A percentile compares a stretch with the other conserved stretches of the same genome.
Evolutionary conservation across 2,888 invertebrate species (phyloP).

Genomic region (Nowickia ferox): DNA sequence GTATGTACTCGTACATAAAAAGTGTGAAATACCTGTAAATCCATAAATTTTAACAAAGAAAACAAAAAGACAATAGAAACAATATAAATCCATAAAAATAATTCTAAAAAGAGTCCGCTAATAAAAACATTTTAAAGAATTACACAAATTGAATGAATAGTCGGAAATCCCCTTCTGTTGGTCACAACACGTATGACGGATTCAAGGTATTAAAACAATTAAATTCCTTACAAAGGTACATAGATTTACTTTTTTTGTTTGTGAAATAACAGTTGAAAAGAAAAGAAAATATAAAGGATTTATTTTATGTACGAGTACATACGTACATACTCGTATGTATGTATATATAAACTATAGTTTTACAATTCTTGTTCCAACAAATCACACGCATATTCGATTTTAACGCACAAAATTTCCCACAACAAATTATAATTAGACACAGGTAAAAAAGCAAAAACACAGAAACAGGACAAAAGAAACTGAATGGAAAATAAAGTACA

Average conservation of each 20-base stretch:
- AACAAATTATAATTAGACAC: conserved; percentile 32
- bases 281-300: conserved; percentile 35
- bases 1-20: not conserved
- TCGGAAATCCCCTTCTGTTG: conserved; percentile 11
- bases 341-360: too few species aligned
- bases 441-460: conserved; percentile 22
- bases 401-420: conserved; percentile 5
- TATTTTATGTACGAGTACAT: not conserved
- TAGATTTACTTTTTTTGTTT: conserved; percentile 1
- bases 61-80: not conserved
- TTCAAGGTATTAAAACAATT: conserved; percentile 8
- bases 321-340: too few species aligned
- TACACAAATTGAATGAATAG: conserved; percentile 11
- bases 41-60: conserved; percentile 16
- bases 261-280: not conserved
- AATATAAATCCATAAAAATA: conserved; percentile 1
- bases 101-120: not conserved
- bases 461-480: not conserved
- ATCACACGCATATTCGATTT: conserved; percentile 11
- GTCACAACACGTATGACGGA: conserved; percentile 3
- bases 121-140: not conserved
- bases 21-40: conserved; percentile 9
- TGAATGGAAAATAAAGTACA: too few species aligned
- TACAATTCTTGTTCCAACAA: not conserved
- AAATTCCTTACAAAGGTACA: conserved; percentile 27